Evolutionary conservation across 2,888 invertebrate genomes (phyloP).

Genomic region (Lasioglossum lativentre): DNA sequence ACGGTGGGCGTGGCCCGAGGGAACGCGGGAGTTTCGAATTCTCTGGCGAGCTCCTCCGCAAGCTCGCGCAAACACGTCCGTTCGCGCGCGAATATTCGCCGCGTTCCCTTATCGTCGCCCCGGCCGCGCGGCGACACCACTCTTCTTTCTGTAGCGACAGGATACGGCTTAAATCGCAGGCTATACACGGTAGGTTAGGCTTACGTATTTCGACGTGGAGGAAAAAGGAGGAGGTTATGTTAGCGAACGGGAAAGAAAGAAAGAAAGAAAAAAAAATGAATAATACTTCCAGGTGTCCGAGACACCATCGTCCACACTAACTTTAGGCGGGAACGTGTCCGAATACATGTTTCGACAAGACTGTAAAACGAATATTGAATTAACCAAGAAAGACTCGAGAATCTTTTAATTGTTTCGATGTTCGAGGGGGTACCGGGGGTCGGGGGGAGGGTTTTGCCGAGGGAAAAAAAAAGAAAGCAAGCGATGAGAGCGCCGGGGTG

Average conservation of each 20-base stretch:
- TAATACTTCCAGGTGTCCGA: conserved; percentile 81
- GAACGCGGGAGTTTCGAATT: conserved; percentile 7
- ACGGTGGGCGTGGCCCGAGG: conserved; percentile 5
- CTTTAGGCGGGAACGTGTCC: conserved; percentile 80
- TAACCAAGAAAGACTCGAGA: conserved; percentile 80
- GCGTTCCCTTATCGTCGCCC: background rate
- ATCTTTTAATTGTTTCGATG: conserved; percentile 76
- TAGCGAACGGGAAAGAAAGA: conserved; percentile 1
- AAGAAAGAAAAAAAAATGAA: conserved; percentile 31
- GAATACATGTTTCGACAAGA: conserved; percentile 81
- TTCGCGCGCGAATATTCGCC: conserved; percentile 27
- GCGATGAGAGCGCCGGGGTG: background rate
- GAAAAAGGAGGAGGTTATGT: conserved; percentile 45
- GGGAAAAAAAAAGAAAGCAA: background rate
- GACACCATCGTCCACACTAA: conserved; percentile 84
- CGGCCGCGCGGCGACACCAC: conserved; percentile 42
- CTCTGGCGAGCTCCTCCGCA: background rate
- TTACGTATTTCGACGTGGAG: conserved; percentile 39
- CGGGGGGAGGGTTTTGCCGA: background rate
- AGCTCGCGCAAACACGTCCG: conserved; percentile 29
- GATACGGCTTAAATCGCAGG: conserved; percentile 72
- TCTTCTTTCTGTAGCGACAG: conserved; percentile 35
- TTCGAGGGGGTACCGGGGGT: conserved; percentile 19
- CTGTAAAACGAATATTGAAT: conserved; percentile 80
- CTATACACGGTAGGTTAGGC: conserved; percentile 78